phyloP scores from a whole-genome alignment of 2,113 vertebrate genomes.

The Mus pahari region DNA sequence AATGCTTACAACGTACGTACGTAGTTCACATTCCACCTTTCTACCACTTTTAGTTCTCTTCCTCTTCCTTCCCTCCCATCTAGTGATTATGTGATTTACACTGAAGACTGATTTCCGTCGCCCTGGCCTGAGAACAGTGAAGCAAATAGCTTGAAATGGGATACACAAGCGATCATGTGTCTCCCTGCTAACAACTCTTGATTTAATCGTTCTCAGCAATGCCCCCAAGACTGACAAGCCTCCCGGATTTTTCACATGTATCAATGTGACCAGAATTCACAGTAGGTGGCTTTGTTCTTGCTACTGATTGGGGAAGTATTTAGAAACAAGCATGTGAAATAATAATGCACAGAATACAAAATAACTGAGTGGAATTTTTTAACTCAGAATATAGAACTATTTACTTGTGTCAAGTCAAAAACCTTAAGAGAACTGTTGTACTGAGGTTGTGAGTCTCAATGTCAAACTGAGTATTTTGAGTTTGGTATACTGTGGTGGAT shows the following conservation, averaged over 20 bases:
- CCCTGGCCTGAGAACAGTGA: not conserved
- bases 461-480: slow-evolving; percentile 34
- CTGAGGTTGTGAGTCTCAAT: not conserved
- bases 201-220: not conserved
- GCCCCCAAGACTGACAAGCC: not conserved
- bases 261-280: not conserved
- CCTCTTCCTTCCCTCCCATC: not conserved
- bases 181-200: not conserved
- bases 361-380: slow-evolving; percentile 46
- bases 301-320: slow-evolving; percentile 12
- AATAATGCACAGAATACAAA: not conserved
- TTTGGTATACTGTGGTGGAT: not conserved
- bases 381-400: slow-evolving; percentile 17
- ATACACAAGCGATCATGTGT: not conserved
- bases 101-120: not conserved
- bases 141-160: not conserved
- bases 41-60: not conserved
- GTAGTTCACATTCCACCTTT: not conserved
- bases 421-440: not conserved
- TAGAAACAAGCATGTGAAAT: slow-evolving; percentile 1
- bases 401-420: not conserved
- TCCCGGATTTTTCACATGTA: slow-evolving; percentile 3
- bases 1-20: not conserved
- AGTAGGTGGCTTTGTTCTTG: not conserved
- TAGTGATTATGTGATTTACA: slow-evolving; percentile 3